phyloP scores from a whole-genome alignment of 2,797 vertebrate species.

The Melanogrammus aeglefinus region DNA sequence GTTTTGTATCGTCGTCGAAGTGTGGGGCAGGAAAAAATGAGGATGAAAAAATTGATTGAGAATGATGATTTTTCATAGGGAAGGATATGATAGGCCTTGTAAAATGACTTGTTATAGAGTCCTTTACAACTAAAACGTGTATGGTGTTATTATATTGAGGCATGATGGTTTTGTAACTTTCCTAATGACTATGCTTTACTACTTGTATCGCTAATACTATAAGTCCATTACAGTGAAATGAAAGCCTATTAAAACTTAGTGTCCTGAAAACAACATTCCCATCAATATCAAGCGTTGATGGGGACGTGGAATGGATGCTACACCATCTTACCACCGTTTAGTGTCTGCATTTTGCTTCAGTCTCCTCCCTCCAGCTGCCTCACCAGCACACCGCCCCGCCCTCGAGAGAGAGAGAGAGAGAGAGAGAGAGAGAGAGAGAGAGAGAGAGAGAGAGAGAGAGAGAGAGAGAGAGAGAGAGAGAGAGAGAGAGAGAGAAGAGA shows the following conservation, averaged over 20 bases:
- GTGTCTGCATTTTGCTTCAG: slow-evolving; percentile 32
- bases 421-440: too few relatives aligned
- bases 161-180: not conserved
- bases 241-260: not conserved
- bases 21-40: not conserved
- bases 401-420: slow-evolving; percentile 19
- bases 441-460: too few relatives aligned
- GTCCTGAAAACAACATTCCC: not conserved
- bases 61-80: too few relatives aligned
- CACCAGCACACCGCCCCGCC: slow-evolving; percentile 57
- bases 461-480: too few relatives aligned
- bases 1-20: not conserved
- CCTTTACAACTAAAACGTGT: not conserved
- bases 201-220: not conserved
- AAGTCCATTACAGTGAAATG: not conserved
- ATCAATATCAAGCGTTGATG: not conserved
- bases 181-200: not conserved
- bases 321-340: not conserved
- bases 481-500: too few relatives aligned
- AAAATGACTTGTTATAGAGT: not conserved
- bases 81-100: not conserved
- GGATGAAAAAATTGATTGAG: not conserved
- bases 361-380: slow-evolving; percentile 54
- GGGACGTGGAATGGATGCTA: not conserved
- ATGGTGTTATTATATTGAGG: too few relatives aligned